These are phyloP conservation scores for Ctenosaura bakeri DNA, from an alignment of 2,797 vertebrate species.

Conservation along the genomic window DNA sequence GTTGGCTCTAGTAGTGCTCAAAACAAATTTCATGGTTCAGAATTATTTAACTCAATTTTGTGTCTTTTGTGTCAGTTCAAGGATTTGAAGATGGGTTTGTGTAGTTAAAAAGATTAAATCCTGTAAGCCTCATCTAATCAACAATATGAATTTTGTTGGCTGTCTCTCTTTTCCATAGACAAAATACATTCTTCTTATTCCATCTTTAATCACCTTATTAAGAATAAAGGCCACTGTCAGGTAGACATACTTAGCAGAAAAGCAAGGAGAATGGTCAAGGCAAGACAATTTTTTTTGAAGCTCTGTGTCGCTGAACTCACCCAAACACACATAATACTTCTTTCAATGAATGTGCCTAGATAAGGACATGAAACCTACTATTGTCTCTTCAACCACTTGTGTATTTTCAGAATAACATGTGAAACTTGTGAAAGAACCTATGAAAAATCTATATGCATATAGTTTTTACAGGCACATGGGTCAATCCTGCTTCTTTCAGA, in stretches of 20 bases:
- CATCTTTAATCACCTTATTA: neutral
- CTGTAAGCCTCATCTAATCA: no score
- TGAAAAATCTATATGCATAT: neutral
- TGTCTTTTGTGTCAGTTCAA: neutral
- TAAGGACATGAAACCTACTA: no score
- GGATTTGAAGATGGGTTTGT: neutral
- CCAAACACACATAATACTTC: neutral
- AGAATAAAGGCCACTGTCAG: neutral
- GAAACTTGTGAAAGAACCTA: neutral
- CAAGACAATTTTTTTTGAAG: neutral
- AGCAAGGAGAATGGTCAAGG: neutral
- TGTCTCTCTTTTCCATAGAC: neutral
- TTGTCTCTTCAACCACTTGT: neutral
- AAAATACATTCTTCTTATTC: neutral
- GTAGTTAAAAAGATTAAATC: no score
- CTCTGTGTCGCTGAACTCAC: neutral
- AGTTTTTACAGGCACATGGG: neutral
- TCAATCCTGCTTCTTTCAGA: neutral
- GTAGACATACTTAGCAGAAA: neutral
- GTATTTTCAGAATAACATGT: neutral
- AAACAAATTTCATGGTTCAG: neutral
- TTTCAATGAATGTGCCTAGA: neutral
- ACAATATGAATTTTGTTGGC: no score
- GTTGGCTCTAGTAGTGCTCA: neutral
- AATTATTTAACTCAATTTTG: neutral